Evolutionary conservation across 2,797 vertebrate genomes (phyloP), one percentile per base, ranked within the genome.

Genomic region (Acestrorhynchus altus): DNA sequence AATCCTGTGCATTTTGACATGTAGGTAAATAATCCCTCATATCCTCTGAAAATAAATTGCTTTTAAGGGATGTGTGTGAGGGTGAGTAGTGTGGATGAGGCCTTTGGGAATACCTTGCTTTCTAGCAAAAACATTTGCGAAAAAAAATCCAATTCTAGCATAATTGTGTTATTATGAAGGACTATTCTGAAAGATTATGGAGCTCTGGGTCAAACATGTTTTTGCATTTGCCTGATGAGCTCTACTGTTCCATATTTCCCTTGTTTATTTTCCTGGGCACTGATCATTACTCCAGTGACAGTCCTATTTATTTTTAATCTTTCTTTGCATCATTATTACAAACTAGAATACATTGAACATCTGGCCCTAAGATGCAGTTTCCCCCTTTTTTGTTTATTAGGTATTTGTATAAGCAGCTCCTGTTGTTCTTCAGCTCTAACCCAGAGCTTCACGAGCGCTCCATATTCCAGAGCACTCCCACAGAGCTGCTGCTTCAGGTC

Each of bases 361-460:
- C 26, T 18, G 10, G 20, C 12, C 28, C n/a, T 40, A 54, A 20
- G 1, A 24, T 9, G 24, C 12, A 9, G 39, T 39, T 44, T 24
- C 61, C 7, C 66, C 40, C 8, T 49, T 39, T 12, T 77, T 12
- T 63, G 68, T 9, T 83, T 26, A 83, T 83, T 87, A 95, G 94
- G 86, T 95, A 92, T 84, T 74, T 95, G 72, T 94, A 90, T 88
- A 95, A 95, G 83, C 93, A 95, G 85, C 89, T 95, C 44, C 65
- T 93, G 78, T 89, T 94, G 79, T 94, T 93, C 86, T 92, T 88
- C 78, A 89, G 91, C 59, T 76, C 81, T 1, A 87, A 93, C 81
- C 86, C 89, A 81, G 77, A 84, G 73, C 81, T 81, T 82, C 88
- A 86, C 66, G 83, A 91, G 56, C 74, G 10, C 42, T 89, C 91